Evolutionary conservation across 1,140 invertebrate species (phyloP).

Genomic region (Zaprionus vittiger): DNA sequence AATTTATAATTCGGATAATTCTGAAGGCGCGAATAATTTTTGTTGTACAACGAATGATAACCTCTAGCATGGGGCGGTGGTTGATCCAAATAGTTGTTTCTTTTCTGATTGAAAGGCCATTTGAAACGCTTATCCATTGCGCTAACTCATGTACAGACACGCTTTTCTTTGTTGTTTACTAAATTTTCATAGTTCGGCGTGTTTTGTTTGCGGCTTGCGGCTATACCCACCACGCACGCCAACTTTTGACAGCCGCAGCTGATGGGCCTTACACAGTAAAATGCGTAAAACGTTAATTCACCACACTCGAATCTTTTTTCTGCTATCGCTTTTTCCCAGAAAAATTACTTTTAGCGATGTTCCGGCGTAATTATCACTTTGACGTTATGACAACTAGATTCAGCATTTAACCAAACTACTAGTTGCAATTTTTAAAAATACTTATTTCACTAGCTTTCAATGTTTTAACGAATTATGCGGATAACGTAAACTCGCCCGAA

Average conservation of each 20-base stretch:
- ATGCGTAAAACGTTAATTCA: conserved; percentile 75
- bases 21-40: conserved; percentile 33
- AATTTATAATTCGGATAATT: conserved; percentile 31
- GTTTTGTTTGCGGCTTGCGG: conserved; percentile 63
- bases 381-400: conserved; percentile 33
- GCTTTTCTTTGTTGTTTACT: conserved; percentile 32
- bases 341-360: conserved; percentile 31
- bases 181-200: conserved; percentile 57
- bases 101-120: conserved; percentile 44
- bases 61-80: conserved; percentile 11
- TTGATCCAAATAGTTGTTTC: conserved; percentile 29
- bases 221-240: conserved; percentile 45
- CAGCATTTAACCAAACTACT: conserved; percentile 30
- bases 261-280: conserved; percentile 60
- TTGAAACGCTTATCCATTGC: conserved; percentile 68
- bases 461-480: conserved; percentile 52
- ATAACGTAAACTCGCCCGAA: conserved; percentile 69
- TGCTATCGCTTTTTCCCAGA: conserved; percentile 51
- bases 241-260: conserved; percentile 62
- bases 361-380: conserved; percentile 30
- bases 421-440: conserved; percentile 33
- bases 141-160: conserved; percentile 8
- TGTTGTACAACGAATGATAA: conserved; percentile 22
- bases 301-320: conserved; percentile 69
- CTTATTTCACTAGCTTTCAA: conserved; percentile 44